phyloP scores from a whole-genome alignment of 2,888 invertebrate genomes.

The Diaprepes abbreviatus region DNA sequence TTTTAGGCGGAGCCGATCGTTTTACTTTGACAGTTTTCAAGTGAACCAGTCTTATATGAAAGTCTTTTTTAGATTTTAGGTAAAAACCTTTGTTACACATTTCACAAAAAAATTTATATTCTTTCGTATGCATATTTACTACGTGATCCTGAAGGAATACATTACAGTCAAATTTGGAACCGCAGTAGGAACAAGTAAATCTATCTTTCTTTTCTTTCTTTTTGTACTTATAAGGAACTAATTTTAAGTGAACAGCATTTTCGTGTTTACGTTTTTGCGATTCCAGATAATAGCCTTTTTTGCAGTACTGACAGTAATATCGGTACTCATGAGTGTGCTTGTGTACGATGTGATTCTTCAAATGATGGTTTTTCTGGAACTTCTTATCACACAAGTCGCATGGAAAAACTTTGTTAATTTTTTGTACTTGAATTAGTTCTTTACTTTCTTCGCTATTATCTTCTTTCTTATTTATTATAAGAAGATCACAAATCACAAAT shows the following conservation, averaged over 20 bases:
- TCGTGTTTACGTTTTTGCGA: constrained; percentile 9
- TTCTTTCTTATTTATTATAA: neutral
- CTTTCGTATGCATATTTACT: constrained; percentile 22
- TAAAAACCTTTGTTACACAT: constrained; percentile 28
- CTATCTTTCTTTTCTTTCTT: constrained; percentile 25
- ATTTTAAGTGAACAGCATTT: constrained; percentile 6
- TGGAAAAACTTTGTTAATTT: neutral
- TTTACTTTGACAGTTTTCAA: constrained; percentile 5
- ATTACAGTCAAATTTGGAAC: constrained; percentile 28
- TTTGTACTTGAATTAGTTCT: neutral
- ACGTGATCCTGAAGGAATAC: constrained; percentile 28
- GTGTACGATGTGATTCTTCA: constrained; percentile 16
- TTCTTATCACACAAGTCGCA: constrained; percentile 5
- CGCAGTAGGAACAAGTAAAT: constrained; percentile 22
- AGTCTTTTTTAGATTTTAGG: neutral
- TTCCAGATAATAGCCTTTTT: constrained; percentile 63
- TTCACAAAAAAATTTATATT: constrained; percentile 36
- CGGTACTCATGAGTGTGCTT: constrained; percentile 59
- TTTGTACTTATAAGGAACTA: neutral
- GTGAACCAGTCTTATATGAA: neutral
- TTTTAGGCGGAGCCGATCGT: neutral
- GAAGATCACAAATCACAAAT: neutral
- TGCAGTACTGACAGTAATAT: constrained; percentile 67
- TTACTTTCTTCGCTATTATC: neutral
- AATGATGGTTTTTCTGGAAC: constrained; percentile 7